Percentiles rank a stretch among this genome's conserved stretches.
Evolutionary conservation across 2,888 invertebrate species (phyloP).

Genomic region (Eumerus sabulonum): DNA sequence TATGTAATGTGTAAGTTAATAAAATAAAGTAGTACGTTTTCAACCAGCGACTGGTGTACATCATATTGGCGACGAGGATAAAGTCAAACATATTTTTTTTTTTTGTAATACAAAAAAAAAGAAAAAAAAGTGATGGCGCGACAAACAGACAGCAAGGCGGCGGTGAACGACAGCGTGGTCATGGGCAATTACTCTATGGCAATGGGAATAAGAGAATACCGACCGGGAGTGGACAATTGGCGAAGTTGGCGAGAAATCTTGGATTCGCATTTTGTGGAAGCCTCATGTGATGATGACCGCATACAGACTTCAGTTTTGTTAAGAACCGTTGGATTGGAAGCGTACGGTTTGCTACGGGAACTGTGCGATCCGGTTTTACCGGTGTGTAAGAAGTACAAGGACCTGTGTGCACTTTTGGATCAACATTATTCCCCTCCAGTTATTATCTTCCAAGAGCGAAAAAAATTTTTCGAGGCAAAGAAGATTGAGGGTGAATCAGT

Average conservation of each 20-base stretch:
- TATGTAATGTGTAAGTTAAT: no score
- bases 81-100: no score
- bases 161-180: no score
- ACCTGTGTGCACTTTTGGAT: background rate
- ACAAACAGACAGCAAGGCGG: no score
- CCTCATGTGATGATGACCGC: slow-evolving; percentile 41
- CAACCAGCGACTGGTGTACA: no score
- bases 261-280: slow-evolving; percentile 48
- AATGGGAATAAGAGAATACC: slow-evolving; percentile 13
- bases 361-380: slow-evolving; percentile 21
- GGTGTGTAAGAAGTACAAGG: background rate
- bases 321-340: slow-evolving; percentile 8
- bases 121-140: no score
- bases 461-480: slow-evolving; percentile 1
- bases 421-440: slow-evolving; percentile 12
- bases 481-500: slow-evolving; percentile 5
- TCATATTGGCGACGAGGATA: no score
- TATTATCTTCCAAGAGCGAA: slow-evolving; percentile 14
- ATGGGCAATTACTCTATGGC: background rate
- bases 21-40: no score
- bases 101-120: no score
- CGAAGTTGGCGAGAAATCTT: slow-evolving; percentile 39
- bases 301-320: slow-evolving; percentile 41
- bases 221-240: slow-evolving; percentile 33
- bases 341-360: slow-evolving; percentile 18